phyloP scores from a whole-genome alignment of 2,888 invertebrate genomes.

The Tinea semifulvella region DNA sequence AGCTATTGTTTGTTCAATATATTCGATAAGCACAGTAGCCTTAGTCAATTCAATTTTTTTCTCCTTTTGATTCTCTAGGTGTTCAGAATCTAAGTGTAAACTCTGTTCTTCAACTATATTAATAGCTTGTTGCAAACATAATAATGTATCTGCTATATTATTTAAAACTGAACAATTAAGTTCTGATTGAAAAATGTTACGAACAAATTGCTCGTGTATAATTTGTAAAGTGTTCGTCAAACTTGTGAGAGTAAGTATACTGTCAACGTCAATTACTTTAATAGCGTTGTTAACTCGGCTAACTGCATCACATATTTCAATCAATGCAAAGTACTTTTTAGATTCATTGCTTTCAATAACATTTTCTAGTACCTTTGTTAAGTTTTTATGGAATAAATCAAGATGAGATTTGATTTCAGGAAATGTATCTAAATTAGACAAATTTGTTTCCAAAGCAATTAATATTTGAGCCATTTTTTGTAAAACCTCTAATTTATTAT shows the following conservation, averaged over 20 bases:
- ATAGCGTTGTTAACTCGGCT: constrained; percentile 42
- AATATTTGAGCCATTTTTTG: constrained; percentile 58
- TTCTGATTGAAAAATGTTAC: constrained; percentile 40
- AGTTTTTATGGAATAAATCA: constrained; percentile 52
- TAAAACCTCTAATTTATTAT: constrained; percentile 48
- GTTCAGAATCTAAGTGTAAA: constrained; percentile 37
- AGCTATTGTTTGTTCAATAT: constrained; percentile 44
- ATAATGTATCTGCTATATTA: constrained; percentile 35
- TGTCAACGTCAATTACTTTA: constrained; percentile 36
- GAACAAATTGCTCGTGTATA: constrained; percentile 37
- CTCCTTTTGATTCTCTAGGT: constrained; percentile 30
- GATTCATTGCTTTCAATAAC: constrained; percentile 61
- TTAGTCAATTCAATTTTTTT: constrained; percentile 25
- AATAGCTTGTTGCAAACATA: constrained; percentile 39
- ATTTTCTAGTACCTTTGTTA: constrained; percentile 65
- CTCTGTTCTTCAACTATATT: constrained; percentile 40
- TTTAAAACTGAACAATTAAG: constrained; percentile 38
- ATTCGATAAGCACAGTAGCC: constrained; percentile 36
- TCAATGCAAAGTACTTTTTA: constrained; percentile 42
- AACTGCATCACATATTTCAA: constrained; percentile 49
- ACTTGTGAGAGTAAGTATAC: constrained; percentile 35
- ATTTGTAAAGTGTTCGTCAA: constrained; percentile 43
- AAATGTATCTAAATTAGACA: constrained; percentile 35
- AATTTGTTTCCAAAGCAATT: constrained; percentile 48
- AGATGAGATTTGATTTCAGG: constrained; percentile 36